Evolutionary conservation across 2,113 vertebrate genomes (phyloP), one percentile per base, ranked within the genome.

Genomic region (Gymnogyps californianus): DNA sequence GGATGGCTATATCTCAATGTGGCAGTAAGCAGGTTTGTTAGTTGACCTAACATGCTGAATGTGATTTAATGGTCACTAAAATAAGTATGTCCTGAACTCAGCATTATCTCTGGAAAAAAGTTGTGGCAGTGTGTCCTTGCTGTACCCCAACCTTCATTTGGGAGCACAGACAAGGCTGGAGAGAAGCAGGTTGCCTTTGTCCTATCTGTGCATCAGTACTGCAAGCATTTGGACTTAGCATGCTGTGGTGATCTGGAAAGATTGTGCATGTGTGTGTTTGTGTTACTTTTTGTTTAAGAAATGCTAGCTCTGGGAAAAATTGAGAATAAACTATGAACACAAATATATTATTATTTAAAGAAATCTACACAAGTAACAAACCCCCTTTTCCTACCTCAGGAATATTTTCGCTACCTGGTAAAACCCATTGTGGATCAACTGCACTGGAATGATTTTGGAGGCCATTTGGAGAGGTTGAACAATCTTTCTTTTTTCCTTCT

Each of bases 391-490:
- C 90, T 93, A 38, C 93, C 96, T 36, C 93, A 99, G 99, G 32
- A 19, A 57, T 97, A 99, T 83, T 99, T 99, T 92, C 83, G 57
- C 28, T 10, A 17, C 7, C 97, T 98, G 85, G 99, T 99, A 65
- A 98, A 98, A 88, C 90, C 87, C 38, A 97, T 98, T 62, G 97
- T 98, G 25, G 62, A 83, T 66, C 3, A 46, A 2, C 96, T 99
- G 31, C 49, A 76, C 22, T 99, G 99, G 99, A 3, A 46, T 1
- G 99, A 99, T 86, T 22, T 7, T 71, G 97, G 97, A 93, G 6
- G 42, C 69, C 97, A 98, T 86, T 44, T 98, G 70, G 19, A 57
- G 82, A 98, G 90, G 97, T 98, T 67, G 16, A 67, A 67, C 21
- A 85, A 90, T 78, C n/a, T 32, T 84, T 64, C 71, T 80, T 84